Evolutionary conservation across 2,797 vertebrate species (phyloP), one percentile per base, ranked within the genome.

Genomic region (Urocyon cinereoargenteus): DNA sequence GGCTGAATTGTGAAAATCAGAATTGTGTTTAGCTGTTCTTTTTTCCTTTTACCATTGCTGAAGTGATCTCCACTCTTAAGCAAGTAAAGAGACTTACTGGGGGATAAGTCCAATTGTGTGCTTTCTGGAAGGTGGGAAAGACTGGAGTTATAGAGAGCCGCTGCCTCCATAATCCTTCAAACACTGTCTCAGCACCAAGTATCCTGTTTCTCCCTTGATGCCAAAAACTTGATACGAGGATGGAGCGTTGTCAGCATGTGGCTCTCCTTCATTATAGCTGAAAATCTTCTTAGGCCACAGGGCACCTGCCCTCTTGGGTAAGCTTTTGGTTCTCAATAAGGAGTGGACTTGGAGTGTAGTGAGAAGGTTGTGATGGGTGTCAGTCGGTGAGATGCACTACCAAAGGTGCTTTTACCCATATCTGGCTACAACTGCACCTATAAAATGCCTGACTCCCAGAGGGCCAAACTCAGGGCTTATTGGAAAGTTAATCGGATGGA

Each of bases 171-270:
- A 45, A 24, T 66, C 51, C 53, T 34, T 21, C 49, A 55, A 7
- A 34, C 31, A 8, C 72, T 34, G 51, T 88, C 59, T 94, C 68
- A 55, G 78, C 83, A 81, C 51, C 73, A 24, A 24, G 83, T 68
- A 34, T 94, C 90, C 34, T 59, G 14, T 97, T 97, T 90, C 95
- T 82, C 68, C 53, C 31, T 81, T 1, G 21, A n/a, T 21, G 59
- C 95, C 89, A 73, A 7, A 68, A 64, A 57, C 86, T n/a, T 55
- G 66, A 34, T 59, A 34, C 21, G 21, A 68, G 73, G 66, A n/a
- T 64, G 92, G 40, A 51, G 40, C 4, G 0, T 34, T 5, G 19
- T 86, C 96, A 81, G 93, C 78, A 64, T 2, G 57, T 82, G 93
- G 83, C 90, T 77, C 9, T 51, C 26, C 22, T 31, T 96, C 16